Evolutionary conservation across 2,113 vertebrate species (phyloP).

Genomic region (Ceyx cyanopectus): DNA sequence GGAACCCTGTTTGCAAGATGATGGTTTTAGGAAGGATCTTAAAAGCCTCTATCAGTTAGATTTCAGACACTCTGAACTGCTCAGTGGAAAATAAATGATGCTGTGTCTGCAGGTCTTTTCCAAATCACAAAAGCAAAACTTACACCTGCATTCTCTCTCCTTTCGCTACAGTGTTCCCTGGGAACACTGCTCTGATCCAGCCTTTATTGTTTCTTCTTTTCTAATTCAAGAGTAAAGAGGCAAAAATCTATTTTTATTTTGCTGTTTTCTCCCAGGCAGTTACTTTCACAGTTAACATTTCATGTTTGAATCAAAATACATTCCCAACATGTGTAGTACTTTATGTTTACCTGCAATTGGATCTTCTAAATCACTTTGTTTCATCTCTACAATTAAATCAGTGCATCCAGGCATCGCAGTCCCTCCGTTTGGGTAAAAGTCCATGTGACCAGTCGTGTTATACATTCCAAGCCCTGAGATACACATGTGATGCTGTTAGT

Average conservation of each 20-base stretch:
- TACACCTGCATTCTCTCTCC: neutral
- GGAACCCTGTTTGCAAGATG: neutral
- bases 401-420: conserved; percentile 72
- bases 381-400: neutral
- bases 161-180: neutral
- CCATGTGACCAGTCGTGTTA: conserved; percentile 74
- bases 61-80: neutral
- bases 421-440: conserved; percentile 82
- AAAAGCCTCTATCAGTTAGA: neutral
- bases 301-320: neutral
- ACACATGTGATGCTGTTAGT: neutral
- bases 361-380: neutral
- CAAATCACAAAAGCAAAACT: neutral
- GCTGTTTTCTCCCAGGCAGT: neutral
- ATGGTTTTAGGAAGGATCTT: neutral
- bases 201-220: neutral
- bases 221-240: neutral
- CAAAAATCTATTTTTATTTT: neutral
- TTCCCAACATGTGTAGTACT: no score
- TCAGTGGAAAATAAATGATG: neutral
- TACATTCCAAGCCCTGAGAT: conserved; percentile 66
- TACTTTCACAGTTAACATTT: neutral
- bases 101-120: neutral
- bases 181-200: neutral
- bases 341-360: conserved; percentile 55